A percentile compares a stretch with the other conserved stretches of the same genome.
Conservation (phyloP, 2,113 vertebrate genomes). For the Arizona elegans region DNA sequence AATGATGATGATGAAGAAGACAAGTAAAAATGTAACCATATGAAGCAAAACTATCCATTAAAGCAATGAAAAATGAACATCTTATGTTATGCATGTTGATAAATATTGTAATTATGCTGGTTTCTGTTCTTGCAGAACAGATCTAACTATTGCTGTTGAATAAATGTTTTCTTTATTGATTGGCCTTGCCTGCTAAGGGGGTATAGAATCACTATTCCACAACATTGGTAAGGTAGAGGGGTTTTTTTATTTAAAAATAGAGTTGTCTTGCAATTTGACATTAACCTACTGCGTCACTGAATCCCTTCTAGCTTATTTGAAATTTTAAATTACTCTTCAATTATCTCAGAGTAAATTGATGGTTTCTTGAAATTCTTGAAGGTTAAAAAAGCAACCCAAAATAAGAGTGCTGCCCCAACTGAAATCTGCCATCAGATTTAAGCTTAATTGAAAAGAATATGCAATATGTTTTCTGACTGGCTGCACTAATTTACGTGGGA, state of each 20-base stretch:
- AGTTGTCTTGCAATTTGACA: background rate
- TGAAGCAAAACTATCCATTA: background rate
- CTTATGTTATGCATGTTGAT: background rate
- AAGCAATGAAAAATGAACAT: background rate
- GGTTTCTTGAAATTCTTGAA: conserved; percentile 15
- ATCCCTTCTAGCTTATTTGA: background rate
- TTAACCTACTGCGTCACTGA: background rate
- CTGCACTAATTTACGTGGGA: conserved; percentile 11
- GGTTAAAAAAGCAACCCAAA: background rate
- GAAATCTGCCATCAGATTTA: conserved; percentile 26
- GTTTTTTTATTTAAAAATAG: background rate
- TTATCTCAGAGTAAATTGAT: background rate
- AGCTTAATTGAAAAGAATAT: conserved; percentile 51
- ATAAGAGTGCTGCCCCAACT: conserved; percentile 12
- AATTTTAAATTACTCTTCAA: background rate
- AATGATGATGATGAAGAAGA: background rate
- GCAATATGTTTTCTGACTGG: conserved; percentile 36
- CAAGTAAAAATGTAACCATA: background rate
- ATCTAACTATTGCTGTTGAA: background rate
- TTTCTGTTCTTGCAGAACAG: background rate
- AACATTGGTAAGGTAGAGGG: background rate
- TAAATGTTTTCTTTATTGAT: background rate
- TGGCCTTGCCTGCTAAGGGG: background rate
- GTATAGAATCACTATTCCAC: background rate
- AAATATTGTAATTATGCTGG: background rate